Evolutionary conservation across 64 coral and sea anemone species (phyloP), one percentile per base, ranked within the genome.

Genomic region (Porites australiensis): DNA sequence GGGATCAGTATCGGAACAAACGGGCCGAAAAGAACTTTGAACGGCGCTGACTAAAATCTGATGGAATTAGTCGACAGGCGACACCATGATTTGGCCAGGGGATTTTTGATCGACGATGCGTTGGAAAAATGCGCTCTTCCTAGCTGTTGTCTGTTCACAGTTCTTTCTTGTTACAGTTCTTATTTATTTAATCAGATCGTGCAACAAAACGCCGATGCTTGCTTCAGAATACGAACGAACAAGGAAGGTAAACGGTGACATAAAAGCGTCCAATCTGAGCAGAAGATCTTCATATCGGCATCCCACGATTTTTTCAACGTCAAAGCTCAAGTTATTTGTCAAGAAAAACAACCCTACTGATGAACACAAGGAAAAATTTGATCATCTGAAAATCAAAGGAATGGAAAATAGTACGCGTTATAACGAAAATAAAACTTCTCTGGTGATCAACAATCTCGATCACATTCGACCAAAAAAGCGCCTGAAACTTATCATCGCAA

Each of bases 401-500:
- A 21, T 3, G 81, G 44, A 49, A 3, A n/a, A 68, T 18, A 68
- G 18, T 3, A 52, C 44, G 14, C 46, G 9, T 43, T 15, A n/a
- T 9, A 18, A 10, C 50, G 9, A 7, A 51, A 84, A 84, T 10
- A 9, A 69, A 2, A 84, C 16, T 46, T 84, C 37, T 50, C 5
- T 37, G 12, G 10, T 11, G 46, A 6, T 14, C 13, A 13, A 62
- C 21, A 83, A 20, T 9, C 10, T 44, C 14, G 13, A 4, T 10
- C 44, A 50, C 52, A 13, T 20, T 10, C 44, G 44, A 14, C 20
- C 7, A 52, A 82, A 63, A 74, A 44, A 80, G 19, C 15, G 79
- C 10, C 50, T 93, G 43, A 88, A 91, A 63, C 71, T 97, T 10
- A 72, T 98, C 19, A 78, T 98, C 1, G 91, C 87, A 54, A 87